Percentiles rank a stretch among this genome's conserved stretches.
Conservation (phyloP, 2,797 vertebrate genomes). For the Pantherophis alleghaniensis region DNA sequence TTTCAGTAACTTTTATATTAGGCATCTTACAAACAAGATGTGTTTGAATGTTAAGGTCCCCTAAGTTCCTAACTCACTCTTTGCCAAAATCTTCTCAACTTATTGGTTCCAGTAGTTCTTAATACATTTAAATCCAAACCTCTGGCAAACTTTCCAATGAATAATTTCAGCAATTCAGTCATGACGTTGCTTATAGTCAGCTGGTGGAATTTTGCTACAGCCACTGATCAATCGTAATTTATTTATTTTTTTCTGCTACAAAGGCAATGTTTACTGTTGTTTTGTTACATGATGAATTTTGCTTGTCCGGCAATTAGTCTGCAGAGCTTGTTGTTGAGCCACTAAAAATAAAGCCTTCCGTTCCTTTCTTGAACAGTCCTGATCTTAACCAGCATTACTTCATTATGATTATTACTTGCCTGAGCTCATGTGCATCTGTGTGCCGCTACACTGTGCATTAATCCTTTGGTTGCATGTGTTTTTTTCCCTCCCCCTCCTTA, state of each 20-base stretch:
- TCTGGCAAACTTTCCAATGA: neutral
- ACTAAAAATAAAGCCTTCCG: neutral
- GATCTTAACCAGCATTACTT: neutral
- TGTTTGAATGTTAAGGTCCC: neutral
- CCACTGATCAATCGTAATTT: neutral
- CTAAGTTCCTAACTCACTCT: neutral
- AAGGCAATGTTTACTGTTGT: neutral
- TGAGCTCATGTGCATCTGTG: neutral
- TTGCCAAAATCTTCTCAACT: neutral
- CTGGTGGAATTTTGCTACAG: neutral
- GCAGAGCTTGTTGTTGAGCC: neutral
- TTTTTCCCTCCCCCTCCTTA: conserved; percentile 21
- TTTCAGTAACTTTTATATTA: neutral
- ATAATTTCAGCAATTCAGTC: neutral
- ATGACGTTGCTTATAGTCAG: neutral
- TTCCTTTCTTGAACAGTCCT: neutral
- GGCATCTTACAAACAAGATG: neutral
- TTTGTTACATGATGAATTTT: neutral
- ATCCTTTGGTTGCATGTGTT: conserved; percentile 5
- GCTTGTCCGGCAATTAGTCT: neutral
- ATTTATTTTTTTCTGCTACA: neutral
- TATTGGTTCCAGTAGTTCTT: neutral
- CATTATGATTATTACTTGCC: neutral
- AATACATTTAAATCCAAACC: neutral
- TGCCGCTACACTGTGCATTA: conserved; percentile 2